Evolutionary conservation across 2,113 vertebrate species (phyloP), one percentile per base, ranked within the genome.

Genomic region (Atractosteus spatula): DNA sequence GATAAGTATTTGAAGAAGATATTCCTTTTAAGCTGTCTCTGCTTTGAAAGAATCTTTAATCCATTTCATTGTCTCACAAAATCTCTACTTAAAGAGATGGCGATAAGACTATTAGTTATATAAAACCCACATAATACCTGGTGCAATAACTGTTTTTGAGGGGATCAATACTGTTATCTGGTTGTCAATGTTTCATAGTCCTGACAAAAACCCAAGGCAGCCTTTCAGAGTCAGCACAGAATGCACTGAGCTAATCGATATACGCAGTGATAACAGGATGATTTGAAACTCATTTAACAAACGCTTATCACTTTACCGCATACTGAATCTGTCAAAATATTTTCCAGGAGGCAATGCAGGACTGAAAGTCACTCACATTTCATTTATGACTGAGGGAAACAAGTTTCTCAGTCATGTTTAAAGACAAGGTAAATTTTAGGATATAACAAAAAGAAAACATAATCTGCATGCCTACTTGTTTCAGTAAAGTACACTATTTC

Each of bases 161-260:
- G 82, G 71, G 87, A 90, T 93, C 90, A 86, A 91, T 92, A 87
- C 73, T 75, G 82, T 91, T 92, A 92, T 92, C 85, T 91, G 89
- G 76, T 76, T 86, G 88, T 85, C 87, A 83, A 89, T 92, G 90
- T 86, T 87, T 88, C 74, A 81, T 85, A 85, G 80, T 89, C 81
- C 85, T 81, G 88, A 85, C 76, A 74, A 77, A 86, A 68, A 86
- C 85, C 81, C 76, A 83, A 79, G 82, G 57, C 68, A 83, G 79
- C 71, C 71, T 81, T 88, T 87, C 85, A 84, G 73, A 81, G 83
- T 80, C 77, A 80, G 73, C 77, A 84, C 74, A 79, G 79, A 84
- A 84, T 81, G 80, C 69, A 86, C 82, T 83, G 71, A 83, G 77
- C 78, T 88, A 86, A 94, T 93, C 87, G 69, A 93, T 92, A 92